Evolutionary conservation across 2,113 vertebrate species (phyloP).

Genomic region (Larimichthys polyactis): DNA sequence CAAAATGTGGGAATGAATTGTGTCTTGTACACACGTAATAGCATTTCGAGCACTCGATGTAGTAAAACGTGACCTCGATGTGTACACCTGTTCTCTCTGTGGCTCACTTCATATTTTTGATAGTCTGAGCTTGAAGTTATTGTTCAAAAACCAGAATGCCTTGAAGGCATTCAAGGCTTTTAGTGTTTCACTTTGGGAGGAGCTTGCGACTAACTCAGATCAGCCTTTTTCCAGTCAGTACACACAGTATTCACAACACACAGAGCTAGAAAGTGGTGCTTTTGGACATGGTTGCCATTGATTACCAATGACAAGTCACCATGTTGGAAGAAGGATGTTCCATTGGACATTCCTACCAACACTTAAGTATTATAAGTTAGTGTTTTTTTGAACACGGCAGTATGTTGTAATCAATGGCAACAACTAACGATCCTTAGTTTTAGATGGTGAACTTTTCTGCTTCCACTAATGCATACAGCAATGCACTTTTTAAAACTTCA

Average conservation of each 20-base stretch:
- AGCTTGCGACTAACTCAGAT: neutral
- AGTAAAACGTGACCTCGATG: too few species aligned
- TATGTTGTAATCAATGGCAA: neutral
- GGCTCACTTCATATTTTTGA: neutral
- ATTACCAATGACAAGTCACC: neutral
- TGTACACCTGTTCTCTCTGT: too few species aligned
- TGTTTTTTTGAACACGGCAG: neutral
- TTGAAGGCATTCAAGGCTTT: neutral
- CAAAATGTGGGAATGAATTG: too few species aligned
- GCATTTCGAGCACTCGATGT: too few species aligned
- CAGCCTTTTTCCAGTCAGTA: slow-evolving; percentile 5
- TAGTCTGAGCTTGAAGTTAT: too few species aligned
- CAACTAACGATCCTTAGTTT: neutral
- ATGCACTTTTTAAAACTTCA: neutral
- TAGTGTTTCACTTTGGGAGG: neutral
- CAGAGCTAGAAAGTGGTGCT: neutral
- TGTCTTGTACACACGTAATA: too few species aligned
- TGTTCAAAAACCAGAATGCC: neutral
- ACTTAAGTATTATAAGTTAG: too few species aligned
- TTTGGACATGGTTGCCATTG: neutral
- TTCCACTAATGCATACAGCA: slow-evolving; percentile 1
- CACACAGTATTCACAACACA: neutral
- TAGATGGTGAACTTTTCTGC: neutral
- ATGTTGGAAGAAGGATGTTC: neutral
- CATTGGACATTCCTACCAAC: neutral